A percentile compares a stretch with the other conserved stretches of the same genome.
These are phyloP conservation scores for Drosophila borborema DNA, from an alignment of 2,888 invertebrate species.

Conservation along the genomic window DNA sequence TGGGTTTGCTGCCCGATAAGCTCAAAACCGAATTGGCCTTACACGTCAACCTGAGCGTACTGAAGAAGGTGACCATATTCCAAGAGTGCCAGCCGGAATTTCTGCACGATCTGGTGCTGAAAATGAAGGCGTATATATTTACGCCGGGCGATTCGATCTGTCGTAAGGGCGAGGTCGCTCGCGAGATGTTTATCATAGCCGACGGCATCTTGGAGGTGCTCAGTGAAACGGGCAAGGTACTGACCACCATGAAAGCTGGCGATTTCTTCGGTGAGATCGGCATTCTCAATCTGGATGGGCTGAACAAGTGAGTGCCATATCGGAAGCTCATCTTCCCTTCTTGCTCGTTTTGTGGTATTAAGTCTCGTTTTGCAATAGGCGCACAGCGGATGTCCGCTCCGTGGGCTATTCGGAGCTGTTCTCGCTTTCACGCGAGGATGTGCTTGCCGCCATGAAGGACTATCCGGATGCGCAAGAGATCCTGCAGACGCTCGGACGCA, in stretches of 20 bases:
- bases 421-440: conserved; percentile 96
- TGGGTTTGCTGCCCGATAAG: conserved; percentile 97
- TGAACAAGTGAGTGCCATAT: conserved; percentile 92
- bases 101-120: conserved; percentile 97
- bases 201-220: conserved; percentile 98
- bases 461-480: conserved; percentile 98
- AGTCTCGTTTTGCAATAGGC: conserved; percentile 86
- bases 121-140: conserved; percentile 99
- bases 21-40: conserved; percentile 98
- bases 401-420: conserved; percentile 98
- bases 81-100: conserved; percentile 99
- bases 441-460: conserved; percentile 97
- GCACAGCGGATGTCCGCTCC: conserved; percentile 97
- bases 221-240: conserved; percentile 95
- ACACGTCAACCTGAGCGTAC: conserved; percentile 96
- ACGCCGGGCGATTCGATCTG: conserved; percentile 99
- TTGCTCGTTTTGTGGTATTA: neutral
- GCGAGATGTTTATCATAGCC: conserved; percentile 99
- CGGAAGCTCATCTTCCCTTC: too few species aligned
- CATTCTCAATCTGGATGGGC: conserved; percentile 96
- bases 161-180: conserved; percentile 95
- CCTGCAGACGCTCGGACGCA: conserved; percentile 94
- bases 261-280: conserved; percentile 99
- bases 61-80: conserved; percentile 98
- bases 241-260: conserved; percentile 98